Percentiles rank a stretch among this genome's conserved stretches.
These are phyloP conservation scores for Chunga burmeisteri DNA, from an alignment of 2,113 vertebrate species.

Conservation along the genomic window DNA sequence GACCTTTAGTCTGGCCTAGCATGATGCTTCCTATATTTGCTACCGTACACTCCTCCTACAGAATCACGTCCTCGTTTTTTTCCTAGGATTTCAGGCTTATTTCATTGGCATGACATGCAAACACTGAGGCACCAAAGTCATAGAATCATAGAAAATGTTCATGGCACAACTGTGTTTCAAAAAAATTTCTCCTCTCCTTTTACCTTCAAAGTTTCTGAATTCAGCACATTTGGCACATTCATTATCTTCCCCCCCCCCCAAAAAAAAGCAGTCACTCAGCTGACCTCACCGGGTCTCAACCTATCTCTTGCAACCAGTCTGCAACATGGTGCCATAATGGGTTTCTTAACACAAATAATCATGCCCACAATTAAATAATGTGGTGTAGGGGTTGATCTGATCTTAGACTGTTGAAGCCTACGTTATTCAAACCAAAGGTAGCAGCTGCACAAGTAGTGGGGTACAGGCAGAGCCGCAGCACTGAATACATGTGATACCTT, in stretches of 20 bases:
- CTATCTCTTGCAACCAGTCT: not conserved
- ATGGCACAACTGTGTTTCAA: not conserved
- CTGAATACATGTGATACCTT: not conserved
- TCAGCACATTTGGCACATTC: not conserved
- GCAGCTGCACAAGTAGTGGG: not conserved
- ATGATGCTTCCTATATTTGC: not conserved
- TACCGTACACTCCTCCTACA: fast-evolving
- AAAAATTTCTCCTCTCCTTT: not conserved
- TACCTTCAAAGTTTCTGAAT: not conserved
- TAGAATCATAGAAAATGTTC: no score
- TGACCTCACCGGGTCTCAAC: not conserved
- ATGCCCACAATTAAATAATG: not conserved
- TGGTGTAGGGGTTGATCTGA: not conserved
- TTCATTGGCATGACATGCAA: not conserved
- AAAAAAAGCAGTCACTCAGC: not conserved
- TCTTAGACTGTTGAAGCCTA: not conserved
- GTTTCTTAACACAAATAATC: not conserved
- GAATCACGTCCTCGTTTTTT: not conserved
- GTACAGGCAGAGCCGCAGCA: not conserved
- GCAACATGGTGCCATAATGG: not conserved
- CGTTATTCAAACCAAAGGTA: not conserved
- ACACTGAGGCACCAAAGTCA: not conserved
- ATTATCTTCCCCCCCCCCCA: not conserved
- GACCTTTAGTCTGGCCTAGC: not conserved
- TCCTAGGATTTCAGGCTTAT: not conserved